Evolutionary conservation across 2,113 vertebrate genomes (phyloP), one percentile per base, ranked within the genome.

Genomic region (Cheirogaleus medius): DNA sequence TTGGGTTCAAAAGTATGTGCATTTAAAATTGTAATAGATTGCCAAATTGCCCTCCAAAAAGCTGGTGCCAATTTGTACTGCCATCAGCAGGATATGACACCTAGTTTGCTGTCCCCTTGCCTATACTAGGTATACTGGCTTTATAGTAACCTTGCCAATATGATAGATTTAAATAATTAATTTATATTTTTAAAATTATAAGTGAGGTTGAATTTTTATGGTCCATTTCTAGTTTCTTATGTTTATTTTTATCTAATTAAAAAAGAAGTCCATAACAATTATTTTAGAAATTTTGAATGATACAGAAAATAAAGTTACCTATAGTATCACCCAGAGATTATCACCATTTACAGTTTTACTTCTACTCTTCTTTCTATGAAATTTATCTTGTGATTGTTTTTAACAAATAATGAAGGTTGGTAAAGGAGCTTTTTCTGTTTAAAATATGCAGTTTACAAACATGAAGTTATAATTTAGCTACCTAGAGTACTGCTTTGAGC

Each of bases 251-350:
- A 1, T 29, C 27, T 63, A 63, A 29, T 63, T 63, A 29, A 63
- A 60, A 89, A 74, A 37, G 23, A 90, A 92, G 23, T 87, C 13
- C 13, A 37, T 83, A 80, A 60, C 5, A n/a, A 58, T 89, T 77
- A 64, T 42, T 94, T 23, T 82, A 66, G 69, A 92, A 94, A 87
- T n/a, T 83, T 87, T 93, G 27, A 87, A 64, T 95, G 44, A 71
- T 81, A 66, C 11, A 74, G 39, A 73, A 91, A 32, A 74, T 66
- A 58, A 94, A 68, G 21, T 81, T n/a, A 68, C 34, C 37, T 89
- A 2, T 54, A 89, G 39, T 77, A 34, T 66, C 25, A 87, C 56
- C 34, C 27, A 94, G 78, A 84, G 34, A 49, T 64, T 56, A 18
- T 20, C 17, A 52, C 39, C 9, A 18, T 83, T 95, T 56, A 92